Conservation (phyloP, 2,888 invertebrate genomes). For the Diabrotica balteata region DNA sequence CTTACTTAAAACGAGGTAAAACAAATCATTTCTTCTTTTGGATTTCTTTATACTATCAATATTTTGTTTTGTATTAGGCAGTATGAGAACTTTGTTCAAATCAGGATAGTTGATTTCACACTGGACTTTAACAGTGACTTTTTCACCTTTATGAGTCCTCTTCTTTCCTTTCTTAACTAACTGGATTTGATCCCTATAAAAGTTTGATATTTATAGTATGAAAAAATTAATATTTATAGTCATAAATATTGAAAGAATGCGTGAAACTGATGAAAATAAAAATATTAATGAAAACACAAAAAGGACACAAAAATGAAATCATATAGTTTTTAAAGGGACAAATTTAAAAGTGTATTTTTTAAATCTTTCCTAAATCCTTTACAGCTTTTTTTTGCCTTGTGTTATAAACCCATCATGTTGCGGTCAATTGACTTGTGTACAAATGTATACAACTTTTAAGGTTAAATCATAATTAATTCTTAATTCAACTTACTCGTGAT, state of each 20-base stretch:
- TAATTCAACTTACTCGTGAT: slow-evolving; percentile 70
- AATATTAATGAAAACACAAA: slow-evolving; percentile 90
- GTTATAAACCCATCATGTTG: no score
- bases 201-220: slow-evolving; percentile 1
- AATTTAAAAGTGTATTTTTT: no score
- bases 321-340: no score
- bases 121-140: slow-evolving; percentile 66
- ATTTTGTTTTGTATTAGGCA: slow-evolving; percentile 56
- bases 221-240: slow-evolving; percentile 6
- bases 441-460: no score
- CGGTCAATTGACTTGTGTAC: no score
- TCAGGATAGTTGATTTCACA: slow-evolving; percentile 68
- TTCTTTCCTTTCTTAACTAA: slow-evolving; percentile 61
- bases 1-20: slow-evolving; percentile 74
- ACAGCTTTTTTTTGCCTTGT: no score
- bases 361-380: no score
- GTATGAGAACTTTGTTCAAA: slow-evolving; percentile 72
- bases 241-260: slow-evolving; percentile 66
- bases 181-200: slow-evolving; percentile 64
- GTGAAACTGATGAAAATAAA: slow-evolving; percentile 81
- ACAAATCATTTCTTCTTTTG: slow-evolving; percentile 75
- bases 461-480: slow-evolving; percentile 7
- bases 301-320: slow-evolving; percentile 82
- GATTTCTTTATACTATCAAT: slow-evolving; percentile 66
- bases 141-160: slow-evolving; percentile 67